These are phyloP conservation scores for Pseudoatta argentina DNA, from an alignment of 1,140 invertebrate species.

Conservation along the genomic window DNA sequence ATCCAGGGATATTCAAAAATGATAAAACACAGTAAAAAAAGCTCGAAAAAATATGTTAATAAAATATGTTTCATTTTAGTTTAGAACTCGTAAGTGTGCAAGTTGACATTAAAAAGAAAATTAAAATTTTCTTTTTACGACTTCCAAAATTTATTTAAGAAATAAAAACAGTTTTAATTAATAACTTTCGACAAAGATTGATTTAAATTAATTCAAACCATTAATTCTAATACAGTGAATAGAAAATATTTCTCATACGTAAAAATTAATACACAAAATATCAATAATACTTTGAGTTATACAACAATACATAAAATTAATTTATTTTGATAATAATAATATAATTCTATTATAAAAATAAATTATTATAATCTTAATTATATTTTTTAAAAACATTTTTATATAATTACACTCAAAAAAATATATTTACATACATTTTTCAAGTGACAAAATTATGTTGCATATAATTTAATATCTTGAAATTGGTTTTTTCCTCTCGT, in stretches of 20 bases:
- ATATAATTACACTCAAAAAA: not conserved
- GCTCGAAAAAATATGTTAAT: not conserved
- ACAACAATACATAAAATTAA: not conserved
- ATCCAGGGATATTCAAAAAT: not conserved
- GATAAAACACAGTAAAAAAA: not conserved
- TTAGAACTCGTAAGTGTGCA: not conserved
- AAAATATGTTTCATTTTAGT: not conserved
- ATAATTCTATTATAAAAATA: not conserved
- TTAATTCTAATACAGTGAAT: not conserved
- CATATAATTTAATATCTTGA: not conserved
- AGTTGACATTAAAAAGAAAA: constrained; percentile 5
- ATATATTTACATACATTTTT: not conserved
- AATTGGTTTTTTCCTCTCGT: not conserved
- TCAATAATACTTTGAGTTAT: not conserved
- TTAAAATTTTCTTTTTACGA: not conserved
- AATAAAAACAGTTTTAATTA: not conserved
- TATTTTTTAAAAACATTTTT: not conserved
- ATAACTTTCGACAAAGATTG: not conserved
- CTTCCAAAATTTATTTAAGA: not conserved
- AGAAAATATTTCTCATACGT: not conserved
- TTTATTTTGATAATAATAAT: not conserved
- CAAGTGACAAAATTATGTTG: not conserved
- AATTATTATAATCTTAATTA: not conserved
- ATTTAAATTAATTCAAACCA: not conserved
- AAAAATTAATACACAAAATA: not conserved